Evolutionary conservation across 2,888 invertebrate genomes (phyloP).

Genomic region (Branchipolynoe longqiensis): DNA sequence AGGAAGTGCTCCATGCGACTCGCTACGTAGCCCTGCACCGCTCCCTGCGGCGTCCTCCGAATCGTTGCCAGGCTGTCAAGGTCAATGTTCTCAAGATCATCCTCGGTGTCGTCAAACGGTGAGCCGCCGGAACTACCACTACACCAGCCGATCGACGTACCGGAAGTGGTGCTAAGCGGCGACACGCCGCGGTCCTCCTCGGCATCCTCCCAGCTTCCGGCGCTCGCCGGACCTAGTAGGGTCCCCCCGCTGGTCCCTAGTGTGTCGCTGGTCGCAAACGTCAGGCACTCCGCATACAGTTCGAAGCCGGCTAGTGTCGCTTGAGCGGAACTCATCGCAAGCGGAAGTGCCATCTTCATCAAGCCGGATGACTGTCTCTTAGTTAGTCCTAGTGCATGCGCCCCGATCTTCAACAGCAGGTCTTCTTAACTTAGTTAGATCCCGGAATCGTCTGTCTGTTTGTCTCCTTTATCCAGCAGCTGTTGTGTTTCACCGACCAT

Average conservation of each 20-base stretch:
- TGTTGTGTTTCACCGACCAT: too few relatives aligned
- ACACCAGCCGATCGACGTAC: conserved; percentile 5
- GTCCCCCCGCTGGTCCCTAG: conserved; percentile 2
- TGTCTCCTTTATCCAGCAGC: too few relatives aligned
- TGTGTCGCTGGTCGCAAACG: neutral
- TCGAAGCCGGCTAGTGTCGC: conserved; percentile 18
- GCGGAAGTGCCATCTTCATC: conserved; percentile 14
- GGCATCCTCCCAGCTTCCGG: conserved; percentile 16
- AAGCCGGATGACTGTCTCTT: too few relatives aligned
- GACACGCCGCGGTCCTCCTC: conserved; percentile 6
- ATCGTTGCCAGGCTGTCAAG: conserved; percentile 41
- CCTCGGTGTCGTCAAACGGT: conserved; percentile 23
- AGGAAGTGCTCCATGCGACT: conserved; percentile 46
- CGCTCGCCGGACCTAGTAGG: neutral
- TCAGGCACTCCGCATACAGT: conserved; percentile 1
- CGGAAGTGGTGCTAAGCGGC: conserved; percentile 8
- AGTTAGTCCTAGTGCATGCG: too few relatives aligned
- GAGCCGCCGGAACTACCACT: neutral
- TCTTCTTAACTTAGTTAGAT: too few relatives aligned
- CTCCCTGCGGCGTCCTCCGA: conserved; percentile 12
- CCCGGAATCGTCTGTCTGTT: too few relatives aligned
- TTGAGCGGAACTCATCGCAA: conserved; percentile 16
- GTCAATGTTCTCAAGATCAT: conserved; percentile 46
- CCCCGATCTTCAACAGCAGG: too few relatives aligned
- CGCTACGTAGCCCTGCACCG: conserved; percentile 36